phyloP scores from a whole-genome alignment of 2,888 invertebrate species.

The Palloptera scutellata region DNA sequence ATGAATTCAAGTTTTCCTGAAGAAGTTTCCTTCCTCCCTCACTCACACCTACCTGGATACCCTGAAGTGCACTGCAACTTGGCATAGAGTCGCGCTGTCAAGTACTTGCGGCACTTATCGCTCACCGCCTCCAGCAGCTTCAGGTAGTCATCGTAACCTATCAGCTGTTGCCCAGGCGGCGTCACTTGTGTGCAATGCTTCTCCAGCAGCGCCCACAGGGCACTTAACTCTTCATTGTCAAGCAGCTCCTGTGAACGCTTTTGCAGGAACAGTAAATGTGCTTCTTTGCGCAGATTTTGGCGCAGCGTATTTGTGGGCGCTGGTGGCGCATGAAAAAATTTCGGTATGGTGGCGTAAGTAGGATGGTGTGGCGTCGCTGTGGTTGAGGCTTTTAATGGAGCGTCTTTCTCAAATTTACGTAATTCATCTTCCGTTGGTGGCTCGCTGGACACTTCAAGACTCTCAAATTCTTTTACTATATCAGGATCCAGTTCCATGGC shows the following conservation, averaged over 20 bases:
- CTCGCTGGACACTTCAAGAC: constrained; percentile 42
- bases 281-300: constrained; percentile 86
- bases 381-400: constrained; percentile 30
- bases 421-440: constrained; percentile 45
- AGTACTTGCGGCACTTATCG: constrained; percentile 78
- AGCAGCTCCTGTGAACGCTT: constrained; percentile 83
- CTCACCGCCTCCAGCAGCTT: constrained; percentile 80
- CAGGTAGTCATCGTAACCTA: constrained; percentile 85
- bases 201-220: constrained; percentile 84
- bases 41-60: constrained; percentile 71
- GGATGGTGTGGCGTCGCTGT: constrained; percentile 38
- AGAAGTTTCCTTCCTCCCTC: background rate
- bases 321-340: constrained; percentile 80
- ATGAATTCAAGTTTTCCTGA: background rate
- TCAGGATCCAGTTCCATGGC: constrained; percentile 56
- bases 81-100: constrained; percentile 87
- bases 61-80: constrained; percentile 87
- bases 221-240: constrained; percentile 86
- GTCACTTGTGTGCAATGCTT: constrained; percentile 77
- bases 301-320: constrained; percentile 78
- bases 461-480: constrained; percentile 50
- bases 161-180: constrained; percentile 80
- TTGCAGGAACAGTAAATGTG: constrained; percentile 86
- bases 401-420: constrained; percentile 39
- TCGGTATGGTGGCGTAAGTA: constrained; percentile 71